A percentile compares a stretch with the other conserved stretches of the same genome.
Conservation (phyloP, 64 coral and sea anemone species). For the Dendronephthya gigantea region DNA sequence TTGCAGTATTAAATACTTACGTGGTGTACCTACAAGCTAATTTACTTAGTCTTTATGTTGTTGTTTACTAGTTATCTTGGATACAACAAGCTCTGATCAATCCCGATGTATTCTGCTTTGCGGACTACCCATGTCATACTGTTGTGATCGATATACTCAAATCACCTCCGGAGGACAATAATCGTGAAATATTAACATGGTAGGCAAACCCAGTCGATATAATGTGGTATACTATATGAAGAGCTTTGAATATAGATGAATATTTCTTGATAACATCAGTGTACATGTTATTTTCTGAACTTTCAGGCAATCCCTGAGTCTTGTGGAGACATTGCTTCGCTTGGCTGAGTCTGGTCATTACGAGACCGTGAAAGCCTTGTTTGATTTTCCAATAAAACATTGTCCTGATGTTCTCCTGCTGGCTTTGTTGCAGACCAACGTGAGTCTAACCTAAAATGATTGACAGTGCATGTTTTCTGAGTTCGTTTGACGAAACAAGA, state of each 20-base stretch:
- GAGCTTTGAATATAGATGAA: not conserved
- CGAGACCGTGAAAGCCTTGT: constrained; percentile 59
- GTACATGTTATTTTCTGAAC: not conserved
- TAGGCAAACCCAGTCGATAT: too few relatives aligned
- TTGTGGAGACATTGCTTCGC: constrained; percentile 62
- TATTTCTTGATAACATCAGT: not conserved
- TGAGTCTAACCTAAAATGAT: too few relatives aligned
- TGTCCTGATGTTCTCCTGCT: constrained; percentile 86
- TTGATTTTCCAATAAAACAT: constrained; percentile 71
- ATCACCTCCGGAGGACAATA: constrained; percentile 82
- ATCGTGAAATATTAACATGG: constrained; percentile 73
- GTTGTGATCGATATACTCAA: constrained; percentile 81
- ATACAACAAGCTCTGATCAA: constrained; percentile 58
- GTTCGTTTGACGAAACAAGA: too few relatives aligned
- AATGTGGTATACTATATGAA: too few relatives aligned
- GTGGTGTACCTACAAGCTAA: too few relatives aligned
- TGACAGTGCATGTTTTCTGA: not conserved
- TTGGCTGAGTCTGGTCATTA: constrained; percentile 91
- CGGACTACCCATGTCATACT: constrained; percentile 83
- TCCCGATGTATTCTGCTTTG: constrained; percentile 89
- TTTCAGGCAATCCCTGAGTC: constrained; percentile 73
- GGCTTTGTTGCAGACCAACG: constrained; percentile 90
- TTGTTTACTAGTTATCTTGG: constrained; percentile 57
- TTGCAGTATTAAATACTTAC: too few relatives aligned
- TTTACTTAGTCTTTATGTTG: not conserved